phyloP scores from a whole-genome alignment of 2,113 vertebrate species.

The Dipodomys merriami region DNA sequence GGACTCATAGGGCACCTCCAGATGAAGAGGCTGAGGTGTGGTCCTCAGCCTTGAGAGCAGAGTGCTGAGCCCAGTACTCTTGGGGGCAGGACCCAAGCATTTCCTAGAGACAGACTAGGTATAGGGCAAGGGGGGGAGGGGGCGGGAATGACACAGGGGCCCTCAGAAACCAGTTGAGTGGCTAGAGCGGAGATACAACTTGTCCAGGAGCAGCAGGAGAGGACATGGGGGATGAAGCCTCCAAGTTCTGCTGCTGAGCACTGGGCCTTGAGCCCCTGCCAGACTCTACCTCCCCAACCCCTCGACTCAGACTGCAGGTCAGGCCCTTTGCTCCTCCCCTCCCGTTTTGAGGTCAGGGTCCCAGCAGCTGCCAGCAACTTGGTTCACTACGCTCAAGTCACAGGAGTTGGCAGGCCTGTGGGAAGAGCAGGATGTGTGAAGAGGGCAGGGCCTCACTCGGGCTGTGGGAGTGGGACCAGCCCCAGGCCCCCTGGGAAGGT shows the following conservation, averaged over 20 bases:
- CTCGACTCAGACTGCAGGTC: not conserved
- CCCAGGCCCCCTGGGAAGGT: not conserved
- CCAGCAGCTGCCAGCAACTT: not conserved
- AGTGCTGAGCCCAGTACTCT: not conserved
- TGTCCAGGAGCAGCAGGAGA: not conserved
- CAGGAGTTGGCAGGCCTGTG: not conserved
- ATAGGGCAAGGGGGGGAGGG: too few relatives aligned
- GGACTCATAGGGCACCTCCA: not conserved
- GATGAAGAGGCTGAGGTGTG: not conserved
- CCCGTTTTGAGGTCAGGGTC: not conserved
- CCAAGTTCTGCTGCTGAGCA: too few relatives aligned
- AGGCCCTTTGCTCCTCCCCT: not conserved
- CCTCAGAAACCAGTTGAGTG: not conserved
- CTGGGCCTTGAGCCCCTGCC: not conserved
- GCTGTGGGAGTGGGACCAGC: not conserved
- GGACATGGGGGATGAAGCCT: not conserved
- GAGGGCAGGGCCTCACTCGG: too few relatives aligned
- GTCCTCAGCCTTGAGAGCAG: not conserved
- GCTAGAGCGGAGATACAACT: not conserved
- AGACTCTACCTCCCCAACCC: too few relatives aligned
- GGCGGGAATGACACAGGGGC: too few relatives aligned
- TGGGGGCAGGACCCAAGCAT: not conserved
- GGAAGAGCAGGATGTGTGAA: not conserved
- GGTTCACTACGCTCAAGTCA: not conserved
- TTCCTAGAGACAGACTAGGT: not conserved